Percentiles rank a stretch among this genome's conserved stretches.
These are phyloP conservation scores for Cistogaster globosa DNA, from an alignment of 2,888 invertebrate species.

Conservation along the genomic window DNA sequence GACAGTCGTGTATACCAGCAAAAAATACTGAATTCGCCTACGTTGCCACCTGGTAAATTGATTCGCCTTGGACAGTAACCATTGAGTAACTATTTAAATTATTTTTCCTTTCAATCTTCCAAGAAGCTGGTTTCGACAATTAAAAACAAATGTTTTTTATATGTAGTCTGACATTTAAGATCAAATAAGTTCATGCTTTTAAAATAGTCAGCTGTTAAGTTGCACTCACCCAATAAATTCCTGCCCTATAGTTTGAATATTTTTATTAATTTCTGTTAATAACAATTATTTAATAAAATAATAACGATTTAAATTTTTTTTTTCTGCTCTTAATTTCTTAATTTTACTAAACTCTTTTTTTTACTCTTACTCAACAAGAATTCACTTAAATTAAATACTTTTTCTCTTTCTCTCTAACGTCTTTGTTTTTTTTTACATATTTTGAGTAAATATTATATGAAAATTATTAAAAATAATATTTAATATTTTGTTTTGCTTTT, in stretches of 20 bases:
- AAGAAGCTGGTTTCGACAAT: no score
- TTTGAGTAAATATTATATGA: conserved; percentile 4
- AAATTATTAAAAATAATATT: conserved; percentile 61
- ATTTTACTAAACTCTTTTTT: conserved; percentile 27
- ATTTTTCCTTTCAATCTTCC: no score
- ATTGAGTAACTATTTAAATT: no score
- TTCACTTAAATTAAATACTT: not conserved
- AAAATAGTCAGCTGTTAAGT: conserved; percentile 14
- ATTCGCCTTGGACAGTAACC: no score
- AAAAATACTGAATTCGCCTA: no score
- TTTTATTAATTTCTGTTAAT: conserved; percentile 10
- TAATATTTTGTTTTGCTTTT: conserved; percentile 38
- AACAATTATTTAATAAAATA: conserved; percentile 21
- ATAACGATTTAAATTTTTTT: not conserved
- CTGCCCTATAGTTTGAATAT: not conserved
- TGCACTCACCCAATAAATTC: no score
- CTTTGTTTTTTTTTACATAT: not conserved
- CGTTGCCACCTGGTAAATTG: no score
- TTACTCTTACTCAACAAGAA: not conserved
- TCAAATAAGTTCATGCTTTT: not conserved
- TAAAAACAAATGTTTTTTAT: not conserved
- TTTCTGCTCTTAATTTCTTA: not conserved
- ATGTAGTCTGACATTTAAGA: not conserved
- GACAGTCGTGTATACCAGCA: no score
- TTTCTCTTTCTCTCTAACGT: not conserved